Base-by-base conservation (phyloP, 2,797 vertebrate species). In the Megalops cyprinoides region DNA sequence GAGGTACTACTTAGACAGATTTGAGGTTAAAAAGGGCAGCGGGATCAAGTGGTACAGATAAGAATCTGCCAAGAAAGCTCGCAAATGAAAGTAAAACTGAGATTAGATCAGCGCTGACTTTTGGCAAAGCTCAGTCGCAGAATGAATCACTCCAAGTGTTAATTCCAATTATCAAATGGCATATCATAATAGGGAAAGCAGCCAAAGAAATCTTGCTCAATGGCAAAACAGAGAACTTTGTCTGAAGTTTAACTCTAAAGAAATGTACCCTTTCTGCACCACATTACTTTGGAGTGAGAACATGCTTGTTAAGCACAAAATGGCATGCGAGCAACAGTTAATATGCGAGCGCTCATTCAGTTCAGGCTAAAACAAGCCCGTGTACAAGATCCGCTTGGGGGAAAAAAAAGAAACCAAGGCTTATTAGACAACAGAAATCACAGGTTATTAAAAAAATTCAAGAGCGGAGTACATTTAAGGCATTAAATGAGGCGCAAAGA, bases 111-210 rank as follows among this genome's bases (percentile, higher is more conserved):
- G 2, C 55, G 4, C 39, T 5, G 25, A 20, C 2, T 75, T 51
- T 46, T 77, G 53, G 76, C 76, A 77, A 39, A 60, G 74, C 31
- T 55, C 14, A n/a, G 6, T 39, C 58, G 1, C 14, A 48, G 28
- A 79, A 51, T 51, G 20, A 79, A 10, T 48, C 60, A 69, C 62
- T 69, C 28, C 37, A 53, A 23, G 62, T 37, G 48, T 79, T 48
- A 37, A 67, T 48, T 69, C 5, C 44, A 79, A 69, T 78, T 53
- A 49, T 23, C 15, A 71, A 79, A 74, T 79, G 37, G 78, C 78
- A 56, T 25, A 55, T 74, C 48, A 44, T 10, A 44, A 31, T 44
- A 37, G 48, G 31, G 51, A 71, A 44, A 55, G 48, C 49, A 73
- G 46, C 65, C 67, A 73, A 51, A 53, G 25, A 34, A 49, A 79